A percentile compares a stretch with the other conserved stretches of the same genome.
These are phyloP conservation scores for Uloborus plumipes DNA, from an alignment of 2,888 invertebrate genomes.

Conservation along the genomic window DNA sequence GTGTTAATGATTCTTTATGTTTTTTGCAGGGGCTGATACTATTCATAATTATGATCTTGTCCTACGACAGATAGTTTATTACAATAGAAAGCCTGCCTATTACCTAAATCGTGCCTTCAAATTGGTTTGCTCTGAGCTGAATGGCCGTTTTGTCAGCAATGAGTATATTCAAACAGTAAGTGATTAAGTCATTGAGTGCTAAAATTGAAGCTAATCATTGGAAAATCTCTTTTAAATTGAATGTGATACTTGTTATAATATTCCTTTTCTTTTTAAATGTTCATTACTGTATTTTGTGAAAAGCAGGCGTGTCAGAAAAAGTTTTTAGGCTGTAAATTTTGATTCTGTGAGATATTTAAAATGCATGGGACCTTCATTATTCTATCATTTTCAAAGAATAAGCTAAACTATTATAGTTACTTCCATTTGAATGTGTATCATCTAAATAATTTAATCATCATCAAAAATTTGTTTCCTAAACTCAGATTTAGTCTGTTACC, in stretches of 20 bases:
- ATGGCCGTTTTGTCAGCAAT: constrained; percentile 93
- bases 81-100: constrained; percentile 95
- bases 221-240: not conserved
- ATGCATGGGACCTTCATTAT: no score
- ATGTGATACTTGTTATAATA: not conserved
- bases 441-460: no score
- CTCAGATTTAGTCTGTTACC: no score
- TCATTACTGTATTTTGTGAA: not conserved
- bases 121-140: constrained; percentile 93
- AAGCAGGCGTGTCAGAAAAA: not conserved
- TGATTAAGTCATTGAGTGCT: constrained; percentile 39
- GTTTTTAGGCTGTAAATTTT: no score
- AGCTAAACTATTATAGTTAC: no score
- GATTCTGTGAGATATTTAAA: no score
- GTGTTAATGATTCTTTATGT: not conserved
- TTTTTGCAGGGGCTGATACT: constrained; percentile 65
- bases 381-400: no score
- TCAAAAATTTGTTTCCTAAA: no score
- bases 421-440: no score
- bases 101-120: constrained; percentile 96
- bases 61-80: constrained; percentile 79
- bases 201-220: no score
- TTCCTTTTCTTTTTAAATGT: not conserved
- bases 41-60: constrained; percentile 71
- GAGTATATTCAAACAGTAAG: constrained; percentile 92